Percentiles rank a stretch among this genome's conserved stretches.
These are phyloP conservation scores for Phylloscopus trochilus DNA, from an alignment of 2,113 vertebrate genomes.

Conservation along the genomic window DNA sequence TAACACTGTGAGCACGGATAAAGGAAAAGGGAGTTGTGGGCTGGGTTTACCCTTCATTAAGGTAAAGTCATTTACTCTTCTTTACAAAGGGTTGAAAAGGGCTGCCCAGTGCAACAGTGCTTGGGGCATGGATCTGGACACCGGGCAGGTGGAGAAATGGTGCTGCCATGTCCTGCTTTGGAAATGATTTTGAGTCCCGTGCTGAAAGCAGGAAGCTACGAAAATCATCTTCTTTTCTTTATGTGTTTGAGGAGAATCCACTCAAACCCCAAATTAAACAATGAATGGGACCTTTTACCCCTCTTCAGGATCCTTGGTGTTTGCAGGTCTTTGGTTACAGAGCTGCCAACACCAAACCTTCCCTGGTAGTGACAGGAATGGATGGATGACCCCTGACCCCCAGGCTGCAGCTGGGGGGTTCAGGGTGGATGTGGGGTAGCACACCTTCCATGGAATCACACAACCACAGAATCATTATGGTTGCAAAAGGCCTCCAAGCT, in stretches of 20 bases:
- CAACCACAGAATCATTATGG: not conserved
- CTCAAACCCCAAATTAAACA: not conserved
- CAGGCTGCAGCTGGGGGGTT: not conserved
- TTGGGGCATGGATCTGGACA: not conserved
- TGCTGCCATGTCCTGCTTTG: not conserved
- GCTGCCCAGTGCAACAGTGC: not conserved
- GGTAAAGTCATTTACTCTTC: not conserved
- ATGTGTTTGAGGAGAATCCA: not conserved
- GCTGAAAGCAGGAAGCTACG: not conserved
- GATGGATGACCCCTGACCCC: fast-evolving
- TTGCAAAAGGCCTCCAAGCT: not conserved
- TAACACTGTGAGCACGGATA: not conserved
- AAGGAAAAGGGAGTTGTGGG: not conserved
- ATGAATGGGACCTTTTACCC: not conserved
- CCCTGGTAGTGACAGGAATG: fast-evolving
- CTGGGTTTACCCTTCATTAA: not conserved
- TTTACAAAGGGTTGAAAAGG: not conserved
- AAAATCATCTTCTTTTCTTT: not conserved
- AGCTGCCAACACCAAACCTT: not conserved
- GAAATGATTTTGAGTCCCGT: not conserved
- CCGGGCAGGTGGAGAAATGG: not conserved
- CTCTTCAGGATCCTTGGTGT: not conserved
- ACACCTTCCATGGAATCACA: not conserved
- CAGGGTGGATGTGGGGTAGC: not conserved
- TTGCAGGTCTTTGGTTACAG: not conserved